Base-by-base conservation (phyloP, 1,140 invertebrate species). In the Stenopsyche tienmushanensis region DNA sequence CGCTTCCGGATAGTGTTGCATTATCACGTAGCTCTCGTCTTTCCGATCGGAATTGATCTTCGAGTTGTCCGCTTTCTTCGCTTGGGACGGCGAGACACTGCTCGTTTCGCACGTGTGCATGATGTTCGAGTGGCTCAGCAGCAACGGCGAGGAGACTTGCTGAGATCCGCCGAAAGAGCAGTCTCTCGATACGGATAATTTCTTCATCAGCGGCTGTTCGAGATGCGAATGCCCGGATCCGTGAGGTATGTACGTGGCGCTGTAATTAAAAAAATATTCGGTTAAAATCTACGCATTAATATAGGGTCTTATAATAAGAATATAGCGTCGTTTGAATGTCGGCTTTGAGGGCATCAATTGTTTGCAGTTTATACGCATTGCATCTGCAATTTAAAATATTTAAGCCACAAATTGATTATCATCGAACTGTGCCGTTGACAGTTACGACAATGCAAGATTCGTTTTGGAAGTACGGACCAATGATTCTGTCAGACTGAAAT, bases 141-240 rank as follows among this genome's bases (percentile, higher is more conserved):
- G 64, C 25, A 66, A 41, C 0, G 69, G 62, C 1, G 62, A 39
- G 1, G 55, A 21, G 7, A 45, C 54, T 2, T 63, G 60, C 10
- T 17, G 26, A 2, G 5, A 34, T 9, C 5, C 9, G 20, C 18
- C 7, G 41, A 26, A 17, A 3, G 29, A 1, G 20, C 44, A 54
- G 8, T 54, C 42, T 25, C 42, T 24, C 15, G n/a, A 23, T 41
- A 20, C 5, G 41, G 29, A 0, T 34, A 49, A 24, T 39, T 70
- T 70, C 65, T 70, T 70, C 69, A 70, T 70, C 13, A 70, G 62
- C 1, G 69, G 69, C 24, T 60, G 60, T 26, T 67, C 69, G 23
- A 67, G 41, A 0, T 34, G 42, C 2, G 58, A 50, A 7, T 65
- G 69, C 1, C 47, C 39, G 0, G 55, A 50, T 23, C 44, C 58